phyloP scores from a whole-genome alignment of 2,797 vertebrate genomes.

The Dromococcyx pavoninus region DNA sequence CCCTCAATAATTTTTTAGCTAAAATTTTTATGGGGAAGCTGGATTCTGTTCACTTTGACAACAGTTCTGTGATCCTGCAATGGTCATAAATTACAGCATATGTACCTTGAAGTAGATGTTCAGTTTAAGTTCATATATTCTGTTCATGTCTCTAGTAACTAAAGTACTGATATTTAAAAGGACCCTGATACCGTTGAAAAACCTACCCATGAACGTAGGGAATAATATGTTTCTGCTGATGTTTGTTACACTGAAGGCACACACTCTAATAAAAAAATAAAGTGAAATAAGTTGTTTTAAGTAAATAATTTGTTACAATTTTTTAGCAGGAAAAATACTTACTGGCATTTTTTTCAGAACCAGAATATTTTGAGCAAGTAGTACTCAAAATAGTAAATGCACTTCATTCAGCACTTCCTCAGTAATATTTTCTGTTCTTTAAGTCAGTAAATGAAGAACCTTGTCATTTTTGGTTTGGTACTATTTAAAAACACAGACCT shows the following conservation, averaged over 20 bases:
- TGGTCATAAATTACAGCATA: conserved; percentile 31
- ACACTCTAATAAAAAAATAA: conserved; percentile 22
- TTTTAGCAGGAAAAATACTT: conserved; percentile 23
- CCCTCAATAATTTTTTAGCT: background rate
- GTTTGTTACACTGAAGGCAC: conserved; percentile 3
- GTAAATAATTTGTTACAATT: background rate
- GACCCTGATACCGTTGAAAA: background rate
- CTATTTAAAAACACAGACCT: conserved; percentile 62
- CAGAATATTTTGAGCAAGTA: conserved; percentile 15
- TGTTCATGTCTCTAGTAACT: background rate
- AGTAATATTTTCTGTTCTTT: conserved; percentile 43
- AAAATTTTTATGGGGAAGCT: conserved; percentile 24
- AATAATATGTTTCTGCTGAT: conserved; percentile 35
- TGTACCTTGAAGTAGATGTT: conserved; percentile 50
- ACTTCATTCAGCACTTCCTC: conserved; percentile 39
- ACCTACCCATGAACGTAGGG: background rate
- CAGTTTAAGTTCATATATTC: background rate
- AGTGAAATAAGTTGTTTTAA: conserved; percentile 17
- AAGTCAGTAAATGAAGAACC: conserved; percentile 52
- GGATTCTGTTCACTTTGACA: conserved; percentile 28
- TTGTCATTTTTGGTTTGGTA: conserved; percentile 52
- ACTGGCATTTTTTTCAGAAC: background rate
- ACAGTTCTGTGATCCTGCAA: conserved; percentile 19
- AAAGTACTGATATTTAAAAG: background rate
- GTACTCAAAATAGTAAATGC: background rate